Percentiles rank a stretch among this genome's conserved stretches.
These are phyloP conservation scores for Habropoda laboriosa DNA, from an alignment of 1,140 invertebrate genomes.

Conservation along the genomic window DNA sequence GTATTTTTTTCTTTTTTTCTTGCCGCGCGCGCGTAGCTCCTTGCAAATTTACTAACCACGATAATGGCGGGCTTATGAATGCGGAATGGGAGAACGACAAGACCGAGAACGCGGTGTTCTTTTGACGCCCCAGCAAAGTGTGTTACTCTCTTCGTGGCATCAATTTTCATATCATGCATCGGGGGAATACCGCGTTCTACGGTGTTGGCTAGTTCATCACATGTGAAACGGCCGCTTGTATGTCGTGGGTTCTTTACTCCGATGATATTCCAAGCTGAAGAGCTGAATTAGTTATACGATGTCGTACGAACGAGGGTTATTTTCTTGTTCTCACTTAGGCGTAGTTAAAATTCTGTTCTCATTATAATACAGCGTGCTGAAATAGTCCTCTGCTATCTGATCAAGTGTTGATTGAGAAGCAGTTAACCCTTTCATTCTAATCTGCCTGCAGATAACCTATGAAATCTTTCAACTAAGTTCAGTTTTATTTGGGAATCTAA, in stretches of 20 bases:
- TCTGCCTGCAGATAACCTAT: no score
- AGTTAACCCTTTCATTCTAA: no score
- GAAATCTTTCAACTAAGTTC: no score
- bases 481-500: no score
- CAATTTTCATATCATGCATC: conserved; percentile 41
- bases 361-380: no score
- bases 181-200: neutral
- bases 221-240: neutral
- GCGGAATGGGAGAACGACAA: conserved; percentile 13
- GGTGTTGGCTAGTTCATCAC: neutral
- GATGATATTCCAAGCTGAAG: no score
- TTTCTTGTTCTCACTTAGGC: neutral
- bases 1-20: no score
- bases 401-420: no score
- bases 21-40: conserved; percentile 15
- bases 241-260: neutral
- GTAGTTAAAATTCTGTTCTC: no score
- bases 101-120: conserved; percentile 13
- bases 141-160: neutral
- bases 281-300: neutral
- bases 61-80: conserved; percentile 41
- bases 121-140: conserved; percentile 26
- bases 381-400: no score
- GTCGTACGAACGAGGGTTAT: neutral
- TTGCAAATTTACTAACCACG: conserved; percentile 41